Evolutionary conservation across 2,888 invertebrate genomes (phyloP).

Genomic region (Nymphalis c-album): DNA sequence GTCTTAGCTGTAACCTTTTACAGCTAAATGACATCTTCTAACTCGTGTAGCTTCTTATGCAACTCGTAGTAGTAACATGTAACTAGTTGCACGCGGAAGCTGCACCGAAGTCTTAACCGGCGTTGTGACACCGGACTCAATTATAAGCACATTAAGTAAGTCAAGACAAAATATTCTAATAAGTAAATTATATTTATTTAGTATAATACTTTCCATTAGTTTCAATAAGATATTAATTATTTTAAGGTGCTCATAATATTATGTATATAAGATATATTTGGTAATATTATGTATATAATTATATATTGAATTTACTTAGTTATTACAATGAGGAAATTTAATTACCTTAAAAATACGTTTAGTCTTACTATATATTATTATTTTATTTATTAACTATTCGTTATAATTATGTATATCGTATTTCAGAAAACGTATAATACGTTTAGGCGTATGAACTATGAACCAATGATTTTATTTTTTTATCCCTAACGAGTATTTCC

Average conservation of each 20-base stretch:
- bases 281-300: too few relatives aligned
- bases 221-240: background rate
- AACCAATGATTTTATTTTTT: too few relatives aligned
- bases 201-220: too few relatives aligned
- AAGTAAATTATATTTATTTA: background rate
- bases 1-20: constrained; percentile 6
- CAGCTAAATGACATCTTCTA: constrained; percentile 21
- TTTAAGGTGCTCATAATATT: too few relatives aligned
- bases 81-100: constrained; percentile 24
- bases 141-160: constrained; percentile 16
- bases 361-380: too few relatives aligned
- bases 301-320: too few relatives aligned
- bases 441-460: background rate
- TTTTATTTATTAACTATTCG: too few relatives aligned
- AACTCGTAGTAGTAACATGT: constrained; percentile 16
- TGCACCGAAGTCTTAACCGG: constrained; percentile 18
- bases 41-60: constrained; percentile 22
- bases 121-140: constrained; percentile 22
- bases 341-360: too few relatives aligned
- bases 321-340: too few relatives aligned
- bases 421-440: too few relatives aligned
- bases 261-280: background rate
- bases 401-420: too few relatives aligned
- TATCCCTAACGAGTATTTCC: constrained; percentile 18
- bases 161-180: background rate